Base-by-base conservation (phyloP, 2,888 invertebrate species). In the Formica aserva region DNA sequence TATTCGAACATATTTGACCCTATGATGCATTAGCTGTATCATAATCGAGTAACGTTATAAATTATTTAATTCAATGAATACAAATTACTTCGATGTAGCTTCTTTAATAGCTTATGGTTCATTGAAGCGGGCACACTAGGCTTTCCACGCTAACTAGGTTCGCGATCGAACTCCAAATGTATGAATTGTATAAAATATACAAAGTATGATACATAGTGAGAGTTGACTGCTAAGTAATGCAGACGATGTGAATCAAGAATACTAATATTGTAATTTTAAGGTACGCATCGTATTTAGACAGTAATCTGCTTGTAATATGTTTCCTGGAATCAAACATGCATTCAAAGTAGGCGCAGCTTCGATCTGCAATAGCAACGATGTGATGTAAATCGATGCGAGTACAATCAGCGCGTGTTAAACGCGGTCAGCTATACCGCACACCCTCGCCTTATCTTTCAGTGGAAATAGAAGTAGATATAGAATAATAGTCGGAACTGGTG, bases 401-500 rank as follows among this genome's bases (percentile, higher is more conserved):
- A 66, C 60, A 69, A 41, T 32, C 22, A 22, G 9, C 60, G 41
- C 32, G 35, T 5, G 11, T 62, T n/a, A 67, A 62, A 41, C 26
- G 45, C 60, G 60, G 60, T 29, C 32, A 32, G 3, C 32, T 32
- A 32, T 52, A 52, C 32, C 60, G 26, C 67, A 4, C n/a, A 45
- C 0, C 38, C 38, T 22, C 15, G 38, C 15, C 35, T 18, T 48
- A 15, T 60, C 66, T 67, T 67, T 78, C 67, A 80, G 26, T 32
- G 45, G 71, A 80, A 71, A 65, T 29, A 38, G 55, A 77, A 13
- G 22, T 45, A 78, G 82, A 80, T 84, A 74, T 85, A 85, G 87
- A 87, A 87, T 87, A 87, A 85, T 87, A 67, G 82, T 76, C 22
- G 35, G 32, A 57, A 38, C 77, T 55, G 65, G 48, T 65, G 32